These are phyloP conservation scores for Halocynthia roretzi DNA, from an alignment of 23 tunicate genomes.

Conservation along the genomic window DNA sequence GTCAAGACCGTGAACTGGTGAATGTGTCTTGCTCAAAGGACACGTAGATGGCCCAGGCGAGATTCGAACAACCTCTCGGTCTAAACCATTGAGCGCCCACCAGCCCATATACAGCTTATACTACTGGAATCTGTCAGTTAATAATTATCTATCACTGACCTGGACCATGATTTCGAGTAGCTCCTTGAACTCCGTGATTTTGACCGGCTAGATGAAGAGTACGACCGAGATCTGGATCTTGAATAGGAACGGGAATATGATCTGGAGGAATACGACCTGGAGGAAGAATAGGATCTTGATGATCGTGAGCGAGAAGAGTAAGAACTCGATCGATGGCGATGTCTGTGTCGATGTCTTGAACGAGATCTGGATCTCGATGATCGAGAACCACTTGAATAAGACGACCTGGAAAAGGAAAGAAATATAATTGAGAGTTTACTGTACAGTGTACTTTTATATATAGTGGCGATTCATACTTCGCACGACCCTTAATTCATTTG, in stretches of 20 bases:
- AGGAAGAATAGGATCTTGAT: slow-evolving; percentile 36
- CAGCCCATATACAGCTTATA: too few relatives aligned
- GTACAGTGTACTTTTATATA: slow-evolving; percentile 12
- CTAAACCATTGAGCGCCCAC: too few relatives aligned
- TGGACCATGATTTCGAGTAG: slow-evolving; percentile 1
- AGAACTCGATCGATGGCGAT: slow-evolving; percentile 66
- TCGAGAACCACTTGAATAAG: slow-evolving; percentile 40
- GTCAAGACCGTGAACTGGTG: too few relatives aligned
- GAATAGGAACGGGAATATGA: slow-evolving; percentile 69
- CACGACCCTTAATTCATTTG: too few relatives aligned
- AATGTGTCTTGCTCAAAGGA: too few relatives aligned
- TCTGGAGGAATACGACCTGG: slow-evolving; percentile 35
- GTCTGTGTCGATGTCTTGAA: slow-evolving; percentile 48
- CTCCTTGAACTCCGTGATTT: slow-evolving; percentile 31
- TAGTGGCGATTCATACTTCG: too few relatives aligned
- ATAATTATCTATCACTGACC: not conserved
- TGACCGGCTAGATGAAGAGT: slow-evolving; percentile 34
- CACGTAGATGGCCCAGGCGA: too few relatives aligned
- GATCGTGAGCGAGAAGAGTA: slow-evolving; percentile 29
- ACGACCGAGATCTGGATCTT: slow-evolving; percentile 34
- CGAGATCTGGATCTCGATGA: slow-evolving; percentile 68
- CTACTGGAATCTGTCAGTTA: not conserved
- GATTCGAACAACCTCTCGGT: too few relatives aligned
- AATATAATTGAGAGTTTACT: not conserved
- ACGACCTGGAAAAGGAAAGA: slow-evolving; percentile 35